Conservation (phyloP, 2,888 invertebrate genomes). For the Arctia plantaginis region DNA sequence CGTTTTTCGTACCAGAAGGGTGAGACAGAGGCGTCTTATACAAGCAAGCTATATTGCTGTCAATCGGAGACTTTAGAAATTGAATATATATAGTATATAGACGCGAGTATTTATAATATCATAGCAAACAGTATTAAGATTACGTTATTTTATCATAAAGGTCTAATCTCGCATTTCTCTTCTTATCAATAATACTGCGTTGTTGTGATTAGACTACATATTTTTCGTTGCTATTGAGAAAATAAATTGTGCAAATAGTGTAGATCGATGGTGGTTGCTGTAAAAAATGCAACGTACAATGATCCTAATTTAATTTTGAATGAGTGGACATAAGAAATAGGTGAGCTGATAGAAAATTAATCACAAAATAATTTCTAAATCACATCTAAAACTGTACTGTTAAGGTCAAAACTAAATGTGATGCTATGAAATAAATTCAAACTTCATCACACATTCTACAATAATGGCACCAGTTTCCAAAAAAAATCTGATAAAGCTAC, state of each 20-base stretch:
- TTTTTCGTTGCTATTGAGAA: background rate
- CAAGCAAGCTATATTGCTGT: too few species aligned
- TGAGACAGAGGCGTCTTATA: too few species aligned
- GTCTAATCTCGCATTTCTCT: background rate
- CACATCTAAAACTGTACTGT: background rate
- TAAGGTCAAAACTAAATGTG: background rate
- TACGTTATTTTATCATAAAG: background rate
- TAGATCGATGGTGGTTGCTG: background rate
- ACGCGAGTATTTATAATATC: background rate
- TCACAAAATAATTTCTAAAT: background rate
- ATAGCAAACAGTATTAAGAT: background rate
- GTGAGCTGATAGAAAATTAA: background rate
- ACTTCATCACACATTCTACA: background rate
- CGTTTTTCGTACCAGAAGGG: too few species aligned
- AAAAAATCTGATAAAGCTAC: too few species aligned
- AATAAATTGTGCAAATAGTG: background rate
- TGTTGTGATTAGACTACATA: background rate
- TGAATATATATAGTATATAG: background rate
- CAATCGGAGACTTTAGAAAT: too few species aligned
- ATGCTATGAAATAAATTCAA: background rate
- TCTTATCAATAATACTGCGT: background rate
- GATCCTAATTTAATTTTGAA: background rate
- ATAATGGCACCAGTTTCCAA: too few species aligned
- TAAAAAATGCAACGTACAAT: background rate
- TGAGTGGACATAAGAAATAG: background rate